These are phyloP conservation scores for Drosophila mimica DNA, from an alignment of 2,888 invertebrate genomes.

Conservation along the genomic window DNA sequence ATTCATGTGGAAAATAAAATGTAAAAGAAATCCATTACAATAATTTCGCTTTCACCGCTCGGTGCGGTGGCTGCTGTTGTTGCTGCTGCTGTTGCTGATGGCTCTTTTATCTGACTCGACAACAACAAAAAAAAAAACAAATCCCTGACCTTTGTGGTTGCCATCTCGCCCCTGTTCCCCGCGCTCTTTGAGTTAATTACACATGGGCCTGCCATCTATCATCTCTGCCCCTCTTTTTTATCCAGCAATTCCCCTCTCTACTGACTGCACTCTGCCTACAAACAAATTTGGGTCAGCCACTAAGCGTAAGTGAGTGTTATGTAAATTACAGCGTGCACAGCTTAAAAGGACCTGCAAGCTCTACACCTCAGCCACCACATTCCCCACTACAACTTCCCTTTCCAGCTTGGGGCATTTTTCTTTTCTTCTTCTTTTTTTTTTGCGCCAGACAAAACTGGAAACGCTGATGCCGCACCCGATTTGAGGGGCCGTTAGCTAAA, in stretches of 20 bases:
- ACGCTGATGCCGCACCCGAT: constrained; percentile 59
- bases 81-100: neutral
- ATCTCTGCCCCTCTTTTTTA: neutral
- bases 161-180: constrained; percentile 4
- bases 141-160: constrained; percentile 76
- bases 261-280: constrained; percentile 42
- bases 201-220: constrained; percentile 40
- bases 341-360: constrained; percentile 66
- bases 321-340: constrained; percentile 68
- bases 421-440: constrained; percentile 1
- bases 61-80: constrained; percentile 18
- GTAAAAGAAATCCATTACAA: constrained; percentile 60
- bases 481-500: constrained; percentile 61
- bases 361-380: neutral
- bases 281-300: constrained; percentile 73
- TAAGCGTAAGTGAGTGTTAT: constrained; percentile 80
- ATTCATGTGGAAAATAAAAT: constrained; percentile 59
- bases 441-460: constrained; percentile 39
- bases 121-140: constrained; percentile 32
- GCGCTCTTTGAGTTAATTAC: constrained; percentile 65
- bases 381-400: neutral
- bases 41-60: constrained; percentile 72
- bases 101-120: constrained; percentile 28
- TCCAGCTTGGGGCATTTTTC: neutral
- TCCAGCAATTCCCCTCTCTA: constrained; percentile 11